Conservation (phyloP, 2,797 vertebrate species). For the Sus cebifrons region DNA sequence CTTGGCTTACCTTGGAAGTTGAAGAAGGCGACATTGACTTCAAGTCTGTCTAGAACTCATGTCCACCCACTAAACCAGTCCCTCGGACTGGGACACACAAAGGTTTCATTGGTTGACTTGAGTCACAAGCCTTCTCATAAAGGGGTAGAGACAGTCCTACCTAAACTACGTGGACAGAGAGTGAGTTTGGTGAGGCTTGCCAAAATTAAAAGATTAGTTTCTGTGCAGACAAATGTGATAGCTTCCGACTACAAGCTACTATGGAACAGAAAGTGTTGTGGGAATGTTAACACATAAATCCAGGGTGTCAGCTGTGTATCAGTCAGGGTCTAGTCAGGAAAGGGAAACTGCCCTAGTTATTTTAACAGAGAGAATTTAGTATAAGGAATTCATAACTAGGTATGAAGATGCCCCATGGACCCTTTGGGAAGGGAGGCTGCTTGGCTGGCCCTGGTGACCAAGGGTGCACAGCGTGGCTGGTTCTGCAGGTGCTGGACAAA, state of each 20-base stretch:
- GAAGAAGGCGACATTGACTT: slow-evolving; percentile 19
- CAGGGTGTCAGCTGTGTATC: not conserved
- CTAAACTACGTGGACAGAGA: not conserved
- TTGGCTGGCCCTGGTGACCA: not conserved
- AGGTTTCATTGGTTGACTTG: not conserved
- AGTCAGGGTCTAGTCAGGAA: not conserved
- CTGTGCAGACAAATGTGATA: not conserved
- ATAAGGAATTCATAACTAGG: not conserved
- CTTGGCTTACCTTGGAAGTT: not conserved
- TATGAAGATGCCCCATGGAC: not conserved
- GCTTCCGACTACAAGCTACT: not conserved
- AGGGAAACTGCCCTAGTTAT: not conserved
- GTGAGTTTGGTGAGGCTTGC: not conserved
- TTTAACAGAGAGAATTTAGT: slow-evolving; percentile 5
- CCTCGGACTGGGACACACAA: not conserved
- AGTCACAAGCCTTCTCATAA: not conserved
- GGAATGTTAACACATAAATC: not conserved
- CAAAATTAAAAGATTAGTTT: not conserved
- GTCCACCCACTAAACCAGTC: not conserved
- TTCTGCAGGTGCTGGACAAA: not conserved
- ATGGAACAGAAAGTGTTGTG: not conserved
- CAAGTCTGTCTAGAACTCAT: not conserved
- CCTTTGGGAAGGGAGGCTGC: not conserved
- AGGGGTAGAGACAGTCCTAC: not conserved
- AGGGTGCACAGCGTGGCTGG: not conserved